phyloP scores from a whole-genome alignment of 2,888 invertebrate genomes.

The Leucania comma region DNA sequence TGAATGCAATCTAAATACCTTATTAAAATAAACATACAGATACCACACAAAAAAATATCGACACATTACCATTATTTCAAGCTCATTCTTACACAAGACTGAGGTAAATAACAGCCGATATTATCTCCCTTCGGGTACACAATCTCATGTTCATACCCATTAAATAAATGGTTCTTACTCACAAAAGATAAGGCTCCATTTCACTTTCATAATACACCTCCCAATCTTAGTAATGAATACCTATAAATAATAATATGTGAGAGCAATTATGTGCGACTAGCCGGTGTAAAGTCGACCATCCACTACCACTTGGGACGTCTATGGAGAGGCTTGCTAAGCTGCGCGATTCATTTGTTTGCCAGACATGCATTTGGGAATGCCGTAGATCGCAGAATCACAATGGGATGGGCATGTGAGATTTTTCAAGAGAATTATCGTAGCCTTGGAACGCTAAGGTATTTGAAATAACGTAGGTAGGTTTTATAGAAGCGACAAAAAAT shows the following conservation, averaged over 20 bases:
- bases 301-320: not conserved
- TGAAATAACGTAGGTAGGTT: too few relatives aligned
- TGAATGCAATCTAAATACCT: conserved; percentile 16
- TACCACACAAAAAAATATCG: conserved; percentile 17
- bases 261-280: conserved; percentile 57
- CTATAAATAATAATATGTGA: conserved; percentile 61
- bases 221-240: conserved; percentile 63
- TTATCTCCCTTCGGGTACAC: conserved; percentile 35
- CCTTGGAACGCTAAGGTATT: too few relatives aligned
- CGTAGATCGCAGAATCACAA: too few relatives aligned
- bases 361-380: not conserved
- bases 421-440: too few relatives aligned
- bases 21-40: conserved; percentile 22
- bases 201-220: conserved; percentile 61
- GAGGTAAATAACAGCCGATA: conserved; percentile 35
- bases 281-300: conserved; percentile 11
- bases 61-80: conserved; percentile 5
- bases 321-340: not conserved
- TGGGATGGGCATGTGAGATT: too few relatives aligned
- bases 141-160: conserved; percentile 42
- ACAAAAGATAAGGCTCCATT: conserved; percentile 49
- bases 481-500: too few relatives aligned
- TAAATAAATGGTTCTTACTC: conserved; percentile 58
- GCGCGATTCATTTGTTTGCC: not conserved
- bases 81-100: conserved; percentile 27